A percentile compares a stretch with the other conserved stretches of the same genome.
Evolutionary conservation across 2,113 vertebrate genomes (phyloP).

Genomic region (Calidris pygmaea): DNA sequence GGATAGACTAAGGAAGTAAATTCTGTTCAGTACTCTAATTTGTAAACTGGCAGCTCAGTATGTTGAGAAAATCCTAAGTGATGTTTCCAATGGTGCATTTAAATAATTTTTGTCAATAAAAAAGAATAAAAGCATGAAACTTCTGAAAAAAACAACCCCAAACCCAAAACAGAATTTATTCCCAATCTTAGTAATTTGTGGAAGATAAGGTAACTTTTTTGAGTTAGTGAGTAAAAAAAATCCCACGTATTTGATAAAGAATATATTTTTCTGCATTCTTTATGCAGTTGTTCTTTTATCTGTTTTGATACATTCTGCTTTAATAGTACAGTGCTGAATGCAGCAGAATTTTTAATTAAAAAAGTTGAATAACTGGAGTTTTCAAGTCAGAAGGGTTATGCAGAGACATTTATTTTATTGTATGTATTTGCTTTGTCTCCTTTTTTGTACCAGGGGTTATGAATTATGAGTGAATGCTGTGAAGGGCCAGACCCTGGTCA

Average conservation of each 20-base stretch:
- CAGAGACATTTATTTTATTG: not conserved
- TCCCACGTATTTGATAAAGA: not conserved
- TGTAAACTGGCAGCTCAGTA: rapidly evolving
- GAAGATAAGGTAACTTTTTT: not conserved
- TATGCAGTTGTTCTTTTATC: not conserved
- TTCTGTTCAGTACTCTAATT: not conserved
- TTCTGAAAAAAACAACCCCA: not conserved
- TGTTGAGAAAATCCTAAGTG: not conserved
- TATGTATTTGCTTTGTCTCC: not conserved
- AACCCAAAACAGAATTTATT: not conserved
- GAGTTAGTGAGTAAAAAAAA: not conserved
- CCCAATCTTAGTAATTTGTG: not conserved
- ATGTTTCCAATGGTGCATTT: not conserved
- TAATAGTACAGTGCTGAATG: not conserved
- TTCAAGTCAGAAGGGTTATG: not conserved
- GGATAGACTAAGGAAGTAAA: not conserved
- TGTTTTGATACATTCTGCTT: not conserved
- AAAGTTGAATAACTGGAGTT: not conserved
- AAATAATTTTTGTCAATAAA: not conserved
- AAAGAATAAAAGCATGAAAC: not conserved
- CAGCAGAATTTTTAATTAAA: not conserved
- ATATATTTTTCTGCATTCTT: not conserved
- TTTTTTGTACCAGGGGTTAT: not conserved
- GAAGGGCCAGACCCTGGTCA: not conserved
- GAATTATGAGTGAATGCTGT: not conserved